Evolutionary conservation across 2,797 vertebrate genomes (phyloP), one percentile per base, ranked within the genome.

Genomic region (Buphagus erythrorhynchus): DNA sequence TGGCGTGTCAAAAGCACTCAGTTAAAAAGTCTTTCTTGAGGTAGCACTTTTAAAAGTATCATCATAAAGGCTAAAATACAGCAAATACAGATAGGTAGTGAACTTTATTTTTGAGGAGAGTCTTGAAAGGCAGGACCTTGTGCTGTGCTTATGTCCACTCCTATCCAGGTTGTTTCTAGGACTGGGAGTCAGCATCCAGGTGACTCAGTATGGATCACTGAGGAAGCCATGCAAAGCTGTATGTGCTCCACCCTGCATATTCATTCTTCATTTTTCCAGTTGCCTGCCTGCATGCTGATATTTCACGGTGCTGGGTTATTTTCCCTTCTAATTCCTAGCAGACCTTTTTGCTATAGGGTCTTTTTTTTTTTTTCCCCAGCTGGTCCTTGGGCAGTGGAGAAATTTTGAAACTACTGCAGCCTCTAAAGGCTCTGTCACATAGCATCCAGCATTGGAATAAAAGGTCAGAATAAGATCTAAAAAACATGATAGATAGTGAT

Each of bases 181-280:
- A 57, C 1, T 65, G 43, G 9, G 16, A 67, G 8, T 33, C 40
- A 55, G 21, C 28, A 42, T 22, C 28, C 40, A 55, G 4, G 26
- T 55, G 54, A 7, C 5, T 88, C 52, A 31, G 7, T 9, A 21
- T 36, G 28, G 15, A 52, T 57, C 52, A 52, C 20, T n/a, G 43
- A 84, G 45, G 65, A 71, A 61, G 15, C 28, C 6, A n/a, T 13
- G 16, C 18, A 51, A 55, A 58, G 24, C 9, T 43, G 1, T 16
- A 6, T 16, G 25, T 35, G 25, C 16, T 67, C 19, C n/a, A 67
- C 2, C 3, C 11, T 15, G 11, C 0, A 3, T 19, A 24, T 38
- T 29, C 29, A 29, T 66, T 55, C 67, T 48, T 48, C 33, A 29
- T 66, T 52, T 75, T 55, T 48, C 36, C 25, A 20, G 8, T 11